Evolutionary conservation across 2,888 invertebrate genomes (phyloP).

Genomic region (Euzophera pinguis): DNA sequence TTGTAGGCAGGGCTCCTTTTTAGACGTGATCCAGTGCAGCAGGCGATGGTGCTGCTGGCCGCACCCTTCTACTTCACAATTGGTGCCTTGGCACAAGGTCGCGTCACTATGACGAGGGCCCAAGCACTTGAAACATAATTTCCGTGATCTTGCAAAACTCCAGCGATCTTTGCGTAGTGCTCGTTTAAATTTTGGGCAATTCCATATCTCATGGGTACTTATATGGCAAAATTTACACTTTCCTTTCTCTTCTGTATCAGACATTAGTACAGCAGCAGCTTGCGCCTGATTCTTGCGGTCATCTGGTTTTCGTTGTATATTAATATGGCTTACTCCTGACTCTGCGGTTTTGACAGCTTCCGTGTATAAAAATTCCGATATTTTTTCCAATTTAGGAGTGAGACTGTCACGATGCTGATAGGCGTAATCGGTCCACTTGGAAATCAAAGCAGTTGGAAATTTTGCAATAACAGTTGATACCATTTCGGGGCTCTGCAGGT

Average conservation of each 20-base stretch:
- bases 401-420: not conserved
- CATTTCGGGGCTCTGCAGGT: not conserved
- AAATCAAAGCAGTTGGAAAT: not conserved
- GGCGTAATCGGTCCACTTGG: not conserved
- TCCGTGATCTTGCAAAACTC: conserved; percentile 6
- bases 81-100: not conserved
- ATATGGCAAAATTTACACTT: not conserved
- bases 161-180: conserved; percentile 17
- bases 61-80: conserved; percentile 15
- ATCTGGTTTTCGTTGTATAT: not conserved
- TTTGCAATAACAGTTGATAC: not conserved
- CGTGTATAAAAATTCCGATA: not conserved
- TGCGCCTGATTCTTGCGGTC: not conserved
- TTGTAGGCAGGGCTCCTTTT: not conserved
- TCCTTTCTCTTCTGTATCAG: not conserved
- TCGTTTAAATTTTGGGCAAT: conserved; percentile 1
- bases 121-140: conserved; percentile 10
- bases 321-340: not conserved
- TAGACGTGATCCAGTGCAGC: conserved; percentile 6
- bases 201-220: not conserved
- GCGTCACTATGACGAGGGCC: not conserved
- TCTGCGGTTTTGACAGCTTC: not conserved
- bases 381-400: not conserved
- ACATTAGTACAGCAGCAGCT: not conserved
- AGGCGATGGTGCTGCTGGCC: conserved; percentile 12